Conservation (phyloP, 2,797 vertebrate genomes). For the Pipistrellus pipistrellus region DNA sequence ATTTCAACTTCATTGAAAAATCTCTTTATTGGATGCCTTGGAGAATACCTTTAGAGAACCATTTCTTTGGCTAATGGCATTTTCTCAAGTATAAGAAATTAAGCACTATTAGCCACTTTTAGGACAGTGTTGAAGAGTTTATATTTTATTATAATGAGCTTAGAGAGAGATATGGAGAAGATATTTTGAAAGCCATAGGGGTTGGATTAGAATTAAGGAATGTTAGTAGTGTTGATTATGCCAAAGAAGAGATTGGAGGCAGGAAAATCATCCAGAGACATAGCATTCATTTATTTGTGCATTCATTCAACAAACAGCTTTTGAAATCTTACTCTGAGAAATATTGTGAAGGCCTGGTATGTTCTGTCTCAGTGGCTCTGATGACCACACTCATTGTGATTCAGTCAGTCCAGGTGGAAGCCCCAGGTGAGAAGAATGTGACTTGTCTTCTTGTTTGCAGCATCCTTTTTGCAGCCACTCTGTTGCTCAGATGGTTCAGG, state of each 20-base stretch:
- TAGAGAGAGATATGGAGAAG: background rate
- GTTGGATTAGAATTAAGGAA: background rate
- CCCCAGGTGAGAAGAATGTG: background rate
- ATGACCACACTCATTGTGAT: background rate
- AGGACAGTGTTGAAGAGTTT: background rate
- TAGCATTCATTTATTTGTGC: background rate
- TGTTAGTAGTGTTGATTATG: background rate
- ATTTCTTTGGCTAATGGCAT: background rate
- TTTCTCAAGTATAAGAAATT: slow-evolving; percentile 23
- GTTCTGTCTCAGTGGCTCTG: background rate
- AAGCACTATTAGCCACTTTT: background rate
- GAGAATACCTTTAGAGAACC: background rate
- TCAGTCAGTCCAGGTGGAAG: background rate
- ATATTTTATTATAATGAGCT: background rate
- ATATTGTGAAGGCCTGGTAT: no score
- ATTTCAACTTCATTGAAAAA: background rate
- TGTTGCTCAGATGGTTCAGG: background rate
- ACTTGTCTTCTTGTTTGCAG: background rate
- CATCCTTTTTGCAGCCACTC: background rate
- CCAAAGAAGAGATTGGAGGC: background rate
- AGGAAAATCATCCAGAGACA: background rate
- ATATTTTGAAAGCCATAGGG: background rate
- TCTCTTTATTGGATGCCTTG: background rate
- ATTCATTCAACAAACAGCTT: background rate
- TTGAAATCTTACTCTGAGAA: background rate